Conservation (phyloP, 1,140 invertebrate species). For the Aphaenogaster rudis region DNA sequence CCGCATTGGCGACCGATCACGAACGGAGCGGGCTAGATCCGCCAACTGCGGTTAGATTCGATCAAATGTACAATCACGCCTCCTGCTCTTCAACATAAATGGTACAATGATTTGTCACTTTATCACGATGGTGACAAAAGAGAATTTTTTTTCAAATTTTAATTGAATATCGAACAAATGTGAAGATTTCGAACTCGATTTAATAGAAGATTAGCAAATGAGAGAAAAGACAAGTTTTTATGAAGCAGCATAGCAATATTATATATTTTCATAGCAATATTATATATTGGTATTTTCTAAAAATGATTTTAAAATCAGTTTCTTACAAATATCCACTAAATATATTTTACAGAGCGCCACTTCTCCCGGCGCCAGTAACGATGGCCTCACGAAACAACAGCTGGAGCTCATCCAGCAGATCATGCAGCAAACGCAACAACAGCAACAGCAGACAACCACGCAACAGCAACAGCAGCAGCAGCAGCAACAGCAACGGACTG, state of each 20-base stretch:
- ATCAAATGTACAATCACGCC: slow-evolving; percentile 39
- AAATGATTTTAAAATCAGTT: not conserved
- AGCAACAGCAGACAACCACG: slow-evolving; percentile 76
- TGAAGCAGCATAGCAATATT: not conserved
- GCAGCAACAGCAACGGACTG: slow-evolving; percentile 77
- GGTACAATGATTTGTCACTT: not conserved
- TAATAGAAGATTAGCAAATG: not conserved
- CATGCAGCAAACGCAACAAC: slow-evolving; percentile 91
- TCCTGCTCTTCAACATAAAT: slow-evolving; percentile 7
- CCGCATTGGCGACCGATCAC: slow-evolving; percentile 45
- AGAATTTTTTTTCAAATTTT: not conserved
- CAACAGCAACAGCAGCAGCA: slow-evolving; percentile 77
- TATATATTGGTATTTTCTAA: not conserved
- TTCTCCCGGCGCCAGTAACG: slow-evolving; percentile 87
- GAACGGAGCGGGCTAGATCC: slow-evolving; percentile 14
- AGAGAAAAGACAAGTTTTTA: not conserved
- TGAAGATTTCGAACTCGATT: not conserved
- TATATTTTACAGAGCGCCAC: slow-evolving; percentile 82
- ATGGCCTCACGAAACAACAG: slow-evolving; percentile 91
- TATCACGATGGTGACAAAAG: not conserved
- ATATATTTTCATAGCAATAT: not conserved
- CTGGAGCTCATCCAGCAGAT: slow-evolving; percentile 93
- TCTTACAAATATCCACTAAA: not conserved
- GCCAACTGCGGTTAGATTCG: slow-evolving; percentile 38
- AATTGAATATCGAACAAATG: not conserved